Evolutionary conservation across 2,888 invertebrate species (phyloP), one percentile per base, ranked within the genome.

Genomic region (Griposia aprilina): DNA sequence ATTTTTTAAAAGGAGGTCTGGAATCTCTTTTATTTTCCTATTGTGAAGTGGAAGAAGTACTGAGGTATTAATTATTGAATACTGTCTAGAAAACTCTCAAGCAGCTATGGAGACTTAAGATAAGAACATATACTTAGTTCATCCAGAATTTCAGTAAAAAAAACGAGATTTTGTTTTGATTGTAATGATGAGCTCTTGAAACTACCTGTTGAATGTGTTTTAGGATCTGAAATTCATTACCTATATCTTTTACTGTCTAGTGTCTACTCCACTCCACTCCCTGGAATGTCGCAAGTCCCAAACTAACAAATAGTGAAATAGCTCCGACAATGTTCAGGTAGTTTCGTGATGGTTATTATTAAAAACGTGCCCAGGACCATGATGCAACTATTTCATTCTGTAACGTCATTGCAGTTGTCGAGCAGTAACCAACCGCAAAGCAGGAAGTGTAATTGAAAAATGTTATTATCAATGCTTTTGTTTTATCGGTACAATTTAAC

Each of bases 331-430:
- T 26, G 23, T n/a, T 80, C 41, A 71, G 70, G 60, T 81, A 70
- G 55, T 60, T 48, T 80, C 23, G 23, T 50, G 41, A 55, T 45
- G 23, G 36, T 69, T 60, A 81, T 62, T 50, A 83, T 77, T 62
- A 59, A 71, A 50, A 80, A 70, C n/a, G 23, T 55, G 41, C 17
- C 59, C 55, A 60, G 26, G 13, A 83, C 72, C 30, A 81, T 88
- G 89, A 87, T 80, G 87, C 76, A 87, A 88, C 59, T 81, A 69
- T 62, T 75, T 41, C 30, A 57, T 68, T 66, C 59, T 41, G 63
- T 78, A 66, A 72, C 85, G 63, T 81, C 84, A 78, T 86, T 57
- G 15, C 15, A 23, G 63, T 57, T 68, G 45, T 62, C 23, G 30
- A 57, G 50, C 41, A 59, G 13, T 68, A 74, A 66, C 26, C 23